Evolutionary conservation across 2,113 vertebrate species (phyloP).

Genomic region (Apodemus speciosus): DNA sequence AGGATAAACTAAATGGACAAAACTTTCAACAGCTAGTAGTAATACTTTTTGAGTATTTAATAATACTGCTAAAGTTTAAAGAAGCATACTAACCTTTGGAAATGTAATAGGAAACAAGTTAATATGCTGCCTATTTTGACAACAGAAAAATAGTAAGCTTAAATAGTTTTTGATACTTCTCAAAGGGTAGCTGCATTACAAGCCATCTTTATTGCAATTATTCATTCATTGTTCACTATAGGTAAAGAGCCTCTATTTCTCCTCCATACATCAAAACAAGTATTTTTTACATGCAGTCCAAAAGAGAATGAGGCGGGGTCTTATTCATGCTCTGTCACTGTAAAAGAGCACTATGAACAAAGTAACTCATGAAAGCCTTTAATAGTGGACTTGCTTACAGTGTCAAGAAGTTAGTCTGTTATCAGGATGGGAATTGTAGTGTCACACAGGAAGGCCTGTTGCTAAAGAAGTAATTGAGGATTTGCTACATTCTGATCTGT

Average conservation of each 20-base stretch:
- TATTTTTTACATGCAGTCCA: background rate
- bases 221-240: background rate
- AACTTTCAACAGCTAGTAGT: background rate
- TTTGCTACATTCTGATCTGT: background rate
- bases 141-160: background rate
- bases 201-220: background rate
- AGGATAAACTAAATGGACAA: background rate
- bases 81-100: background rate
- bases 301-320: background rate
- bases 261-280: background rate
- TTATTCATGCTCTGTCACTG: background rate
- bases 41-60: background rate
- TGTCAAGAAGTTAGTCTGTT: background rate
- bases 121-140: background rate
- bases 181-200: background rate
- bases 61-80: background rate
- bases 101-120: background rate
- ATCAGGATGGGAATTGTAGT: background rate
- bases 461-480: background rate
- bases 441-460: background rate
- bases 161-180: background rate
- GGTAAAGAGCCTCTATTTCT: background rate
- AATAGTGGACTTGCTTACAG: background rate
- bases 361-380: background rate
- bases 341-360: background rate